Evolutionary conservation across 2,888 invertebrate genomes (phyloP).

Genomic region (Caenorhabditis plicata): DNA sequence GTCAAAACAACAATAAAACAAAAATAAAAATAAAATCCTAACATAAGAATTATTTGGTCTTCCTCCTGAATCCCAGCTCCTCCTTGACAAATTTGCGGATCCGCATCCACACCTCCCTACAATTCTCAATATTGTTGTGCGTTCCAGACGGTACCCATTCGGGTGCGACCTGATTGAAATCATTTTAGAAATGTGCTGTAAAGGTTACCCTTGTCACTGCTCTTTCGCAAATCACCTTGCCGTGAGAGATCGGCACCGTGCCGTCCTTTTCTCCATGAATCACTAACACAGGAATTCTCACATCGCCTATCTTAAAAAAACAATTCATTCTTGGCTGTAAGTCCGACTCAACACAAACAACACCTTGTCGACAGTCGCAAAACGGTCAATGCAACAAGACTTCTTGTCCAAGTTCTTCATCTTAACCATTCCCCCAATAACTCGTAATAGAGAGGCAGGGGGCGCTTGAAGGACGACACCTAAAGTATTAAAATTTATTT

Average conservation of each 20-base stretch:
- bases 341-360: background rate
- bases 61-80: too few relatives aligned
- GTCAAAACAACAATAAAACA: too few relatives aligned
- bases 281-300: slow-evolving; percentile 44
- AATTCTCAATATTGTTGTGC: slow-evolving; percentile 53
- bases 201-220: slow-evolving; percentile 7
- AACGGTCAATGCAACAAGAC: slow-evolving; percentile 42
- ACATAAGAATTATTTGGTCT: too few relatives aligned
- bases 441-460: slow-evolving; percentile 40
- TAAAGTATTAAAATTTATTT: too few relatives aligned
- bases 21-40: too few relatives aligned
- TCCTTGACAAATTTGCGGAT: slow-evolving; percentile 44
- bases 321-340: background rate
- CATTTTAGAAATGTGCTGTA: background rate
- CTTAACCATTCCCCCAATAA: slow-evolving; percentile 24
- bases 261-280: slow-evolving; percentile 50
- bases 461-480: slow-evolving; percentile 51
- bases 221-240: slow-evolving; percentile 30
- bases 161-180: slow-evolving; percentile 22
- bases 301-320: slow-evolving; percentile 31
- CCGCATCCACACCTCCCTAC: slow-evolving; percentile 41
- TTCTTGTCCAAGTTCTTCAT: slow-evolving; percentile 13
- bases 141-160: slow-evolving; percentile 42
- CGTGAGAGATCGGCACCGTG: slow-evolving; percentile 49
- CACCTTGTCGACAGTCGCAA: slow-evolving; percentile 40